Base-by-base conservation (phyloP, 2,888 invertebrate genomes). In the Campoplex capitator region DNA sequence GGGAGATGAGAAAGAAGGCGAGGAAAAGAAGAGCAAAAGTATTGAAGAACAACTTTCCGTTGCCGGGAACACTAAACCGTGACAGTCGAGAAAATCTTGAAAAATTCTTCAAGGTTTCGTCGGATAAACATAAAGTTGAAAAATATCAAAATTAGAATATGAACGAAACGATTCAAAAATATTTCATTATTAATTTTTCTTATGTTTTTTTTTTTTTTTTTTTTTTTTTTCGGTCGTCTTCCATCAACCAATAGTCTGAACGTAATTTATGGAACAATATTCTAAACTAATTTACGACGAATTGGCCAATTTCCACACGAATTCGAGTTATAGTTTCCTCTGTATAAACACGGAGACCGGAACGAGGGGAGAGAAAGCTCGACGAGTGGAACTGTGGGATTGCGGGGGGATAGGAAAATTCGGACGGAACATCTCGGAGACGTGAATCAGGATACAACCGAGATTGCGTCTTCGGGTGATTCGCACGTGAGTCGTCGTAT, bases 51-150 rank as follows among this genome's bases (percentile, higher is more conserved):
- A 74, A 86, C 68, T 77, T 86, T 86, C 84, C 81, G 84, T 84
- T 73, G 80, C 42, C 45, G 48, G 67, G 48, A 42, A 45, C 11
- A 58, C 58, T 28, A 56, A 67, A 67, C 38, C 62, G 56, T 75
- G 23, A 45, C 56, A 38, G 67, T 71, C 76, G 75, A 68, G 68
- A 35, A 81, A 86, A 86, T 84, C 81, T 86, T 87, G 23, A 58
- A 45, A 74, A 81, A 84, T 78, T 80, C 86, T 83, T 83, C 18
- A 56, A 86, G 86, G 79, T 83, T 70, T 79, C 76, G 75, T 79
- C 76, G 74, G 80, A 11, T 23, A 35, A 65, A 13, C 32, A 65
- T 28, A 9, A 58, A 13, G 16, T 32, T 28, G 38, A 18, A 28
- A 73, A 73, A 83, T 65, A 86, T 86, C 82, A 76, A 80, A 51